These are phyloP conservation scores for Caranx melampygus DNA, from an alignment of 2,113 vertebrate species.

Conservation along the genomic window DNA sequence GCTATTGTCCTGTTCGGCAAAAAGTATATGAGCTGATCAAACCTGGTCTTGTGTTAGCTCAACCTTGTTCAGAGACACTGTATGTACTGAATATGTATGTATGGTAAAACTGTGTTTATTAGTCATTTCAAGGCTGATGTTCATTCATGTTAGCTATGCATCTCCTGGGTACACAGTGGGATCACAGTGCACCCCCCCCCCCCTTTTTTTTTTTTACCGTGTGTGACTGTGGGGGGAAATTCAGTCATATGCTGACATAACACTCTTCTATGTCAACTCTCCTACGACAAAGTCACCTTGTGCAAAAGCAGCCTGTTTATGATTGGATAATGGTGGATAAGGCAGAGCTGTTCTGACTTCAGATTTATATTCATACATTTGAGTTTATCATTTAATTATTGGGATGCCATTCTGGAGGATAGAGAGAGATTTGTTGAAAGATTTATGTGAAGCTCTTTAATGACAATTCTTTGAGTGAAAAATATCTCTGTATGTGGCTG, in stretches of 20 bases:
- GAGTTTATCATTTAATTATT: conserved; percentile 51
- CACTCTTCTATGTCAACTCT: conserved; percentile 30
- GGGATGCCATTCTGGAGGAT: not conserved
- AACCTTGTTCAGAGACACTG: not conserved
- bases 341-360: conserved; percentile 8
- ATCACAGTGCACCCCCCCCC: not conserved
- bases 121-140: not conserved
- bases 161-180: conserved; percentile 9
- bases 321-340: conserved; percentile 35
- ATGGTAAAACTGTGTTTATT: not conserved
- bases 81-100: not conserved
- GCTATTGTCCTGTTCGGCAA: conserved; percentile 29
- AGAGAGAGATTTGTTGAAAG: not conserved
- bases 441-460: conserved; percentile 10
- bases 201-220: not conserved
- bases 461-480: conserved; percentile 8
- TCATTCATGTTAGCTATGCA: conserved; percentile 34
- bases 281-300: conserved; percentile 36
- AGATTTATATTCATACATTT: conserved; percentile 28
- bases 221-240: conserved; percentile 2
- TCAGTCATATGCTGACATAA: conserved; percentile 31
- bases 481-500: not conserved
- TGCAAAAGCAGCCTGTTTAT: conserved; percentile 25
- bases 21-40: conserved; percentile 14
- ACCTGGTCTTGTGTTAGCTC: not conserved